Evolutionary conservation across 1,140 invertebrate genomes (phyloP).

Genomic region (Hydropsyche tenuis): DNA sequence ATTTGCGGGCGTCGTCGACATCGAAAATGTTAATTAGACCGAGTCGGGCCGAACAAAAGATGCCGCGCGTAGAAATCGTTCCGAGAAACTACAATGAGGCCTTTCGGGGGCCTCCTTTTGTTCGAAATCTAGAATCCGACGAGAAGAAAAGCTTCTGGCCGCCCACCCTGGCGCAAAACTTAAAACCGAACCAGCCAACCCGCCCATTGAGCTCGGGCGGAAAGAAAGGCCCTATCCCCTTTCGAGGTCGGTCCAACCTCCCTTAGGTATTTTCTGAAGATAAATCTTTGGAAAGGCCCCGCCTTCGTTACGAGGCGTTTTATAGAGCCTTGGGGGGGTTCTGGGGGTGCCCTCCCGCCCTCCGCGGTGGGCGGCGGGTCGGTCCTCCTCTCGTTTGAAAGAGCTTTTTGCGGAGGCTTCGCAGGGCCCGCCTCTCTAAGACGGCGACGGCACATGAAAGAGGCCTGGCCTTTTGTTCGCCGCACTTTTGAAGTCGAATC

Average conservation of each 20-base stretch:
- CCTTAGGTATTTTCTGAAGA: conserved; percentile 40
- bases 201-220: too few relatives aligned
- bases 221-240: conserved; percentile 26
- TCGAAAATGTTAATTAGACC: conserved; percentile 27
- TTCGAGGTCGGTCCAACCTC: neutral
- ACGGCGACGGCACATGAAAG: conserved; percentile 26
- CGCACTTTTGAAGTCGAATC: conserved; percentile 41
- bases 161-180: conserved; percentile 11
- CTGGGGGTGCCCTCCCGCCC: neutral
- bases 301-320: conserved; percentile 39
- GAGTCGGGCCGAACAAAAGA: conserved; percentile 1
- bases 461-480: conserved; percentile 33
- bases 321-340: conserved; percentile 25
- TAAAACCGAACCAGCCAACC: neutral
- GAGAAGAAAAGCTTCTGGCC: conserved; percentile 29
- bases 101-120: conserved; percentile 16
- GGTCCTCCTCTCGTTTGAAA: conserved; percentile 13
- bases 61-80: conserved; percentile 11
- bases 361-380: neutral
- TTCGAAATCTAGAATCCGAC: conserved; percentile 28
- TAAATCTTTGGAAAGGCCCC: conserved; percentile 42
- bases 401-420: conserved; percentile 38
- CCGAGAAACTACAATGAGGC: conserved; percentile 20
- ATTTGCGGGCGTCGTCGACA: neutral
- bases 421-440: conserved; percentile 7